Base-by-base conservation (phyloP, 2,797 vertebrate genomes). In the Chaetodon trifasciatus region DNA sequence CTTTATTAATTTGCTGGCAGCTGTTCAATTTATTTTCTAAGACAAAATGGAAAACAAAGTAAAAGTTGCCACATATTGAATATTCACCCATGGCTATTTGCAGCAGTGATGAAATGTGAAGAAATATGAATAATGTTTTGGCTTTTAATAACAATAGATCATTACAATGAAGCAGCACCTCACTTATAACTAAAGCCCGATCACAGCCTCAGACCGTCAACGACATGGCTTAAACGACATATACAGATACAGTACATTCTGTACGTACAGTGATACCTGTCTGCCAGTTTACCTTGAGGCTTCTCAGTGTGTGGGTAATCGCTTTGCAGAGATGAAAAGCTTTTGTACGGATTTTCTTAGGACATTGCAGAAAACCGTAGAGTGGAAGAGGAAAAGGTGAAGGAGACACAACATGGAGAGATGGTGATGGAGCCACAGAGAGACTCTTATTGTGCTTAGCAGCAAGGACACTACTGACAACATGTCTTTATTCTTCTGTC, bases 401-500 rank as follows among this genome's bases (percentile, higher is more conserved):
- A 79, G 69, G 72, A 44, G 12, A 62, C 2, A 17, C 40, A 55
- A 64, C 21, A 50, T 2, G 4, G 32, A 61, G 46, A 71, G 40
- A n/a, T 7, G 50, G 11, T 46, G 17, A n/a, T 28, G 32, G 17
- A 67, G 65, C 28, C 11, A 6, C 60, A 35, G 44, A 68, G 49
- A 35, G 28, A 64, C 6, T 64, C 46, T 32, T 23, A 52, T n/a
- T 69, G 58, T 53, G 58, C 37, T 52, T 17, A 8, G 60, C 76
- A 56, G 61, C 67, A 76, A 67, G 67, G 71, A 67, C 67, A 40
- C 47, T 32, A 3, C 37, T 56, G 76, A 65, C 53, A 70, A 60
- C 39, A 50, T 21, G 47, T 70, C 42, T 67, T 79, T 66, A 74
- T 79, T 55, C 60, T 37, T 52, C 81, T 74, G 53, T 70, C 66